Percentiles rank a stretch among this genome's conserved stretches.
phyloP scores from a whole-genome alignment of 2,797 vertebrate species.

The Pseudopleuronectes americanus region DNA sequence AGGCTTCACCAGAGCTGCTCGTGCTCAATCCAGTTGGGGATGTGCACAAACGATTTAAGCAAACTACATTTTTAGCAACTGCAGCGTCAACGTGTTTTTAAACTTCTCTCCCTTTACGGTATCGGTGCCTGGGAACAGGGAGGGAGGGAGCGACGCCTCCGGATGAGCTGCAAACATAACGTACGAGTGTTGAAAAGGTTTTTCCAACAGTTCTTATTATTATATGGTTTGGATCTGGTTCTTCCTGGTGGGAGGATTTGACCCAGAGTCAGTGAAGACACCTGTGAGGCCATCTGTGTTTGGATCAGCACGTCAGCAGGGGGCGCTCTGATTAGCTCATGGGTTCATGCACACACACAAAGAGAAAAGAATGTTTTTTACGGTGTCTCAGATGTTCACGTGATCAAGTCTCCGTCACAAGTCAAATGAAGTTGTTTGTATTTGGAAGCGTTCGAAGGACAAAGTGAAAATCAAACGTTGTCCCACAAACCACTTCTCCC shows the following conservation, averaged over 20 bases:
- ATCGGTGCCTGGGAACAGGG: too few species aligned
- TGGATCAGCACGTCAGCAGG: slow-evolving; percentile 36
- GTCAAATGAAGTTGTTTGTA: not conserved
- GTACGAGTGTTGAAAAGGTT: too few species aligned
- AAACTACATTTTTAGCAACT: too few species aligned
- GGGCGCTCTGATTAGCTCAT: slow-evolving; percentile 2
- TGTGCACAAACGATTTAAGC: not conserved
- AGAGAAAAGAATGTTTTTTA: too few species aligned
- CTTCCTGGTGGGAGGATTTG: slow-evolving; percentile 13
- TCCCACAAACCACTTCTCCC: not conserved
- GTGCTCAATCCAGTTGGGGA: not conserved
- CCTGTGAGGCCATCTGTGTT: slow-evolving; percentile 69
- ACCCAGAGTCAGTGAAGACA: slow-evolving; percentile 20
- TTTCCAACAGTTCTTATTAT: too few species aligned
- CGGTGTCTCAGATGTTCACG: not conserved
- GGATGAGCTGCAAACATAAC: too few species aligned
- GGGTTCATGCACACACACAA: slow-evolving; percentile 10
- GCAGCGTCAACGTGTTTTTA: too few species aligned
- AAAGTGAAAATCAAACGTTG: not conserved
- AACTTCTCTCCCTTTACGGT: too few species aligned
- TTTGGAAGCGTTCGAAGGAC: not conserved
- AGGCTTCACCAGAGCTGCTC: not conserved
- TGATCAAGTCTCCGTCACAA: not conserved
- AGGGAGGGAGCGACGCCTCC: not conserved
- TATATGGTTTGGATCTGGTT: slow-evolving; percentile 13